Evolutionary conservation across 2,113 vertebrate species (phyloP).

Genomic region (Kryptolebias marmoratus): DNA sequence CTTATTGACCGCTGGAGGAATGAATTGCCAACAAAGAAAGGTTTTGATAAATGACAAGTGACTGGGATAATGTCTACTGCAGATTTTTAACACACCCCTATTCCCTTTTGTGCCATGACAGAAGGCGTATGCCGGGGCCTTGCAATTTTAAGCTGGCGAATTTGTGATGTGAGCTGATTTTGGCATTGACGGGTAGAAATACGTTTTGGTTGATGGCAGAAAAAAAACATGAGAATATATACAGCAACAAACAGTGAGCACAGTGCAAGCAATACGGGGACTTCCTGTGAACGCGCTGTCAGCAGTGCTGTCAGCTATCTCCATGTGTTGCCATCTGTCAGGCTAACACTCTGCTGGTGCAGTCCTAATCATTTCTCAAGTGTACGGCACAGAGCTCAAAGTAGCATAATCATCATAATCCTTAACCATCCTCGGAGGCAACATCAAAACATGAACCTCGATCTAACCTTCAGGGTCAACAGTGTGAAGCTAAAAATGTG

Average conservation of each 20-base stretch:
- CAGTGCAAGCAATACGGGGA: slow-evolving; percentile 52
- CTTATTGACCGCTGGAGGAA: slow-evolving; percentile 69
- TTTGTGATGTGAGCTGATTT: slow-evolving; percentile 39
- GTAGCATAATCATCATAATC: slow-evolving; percentile 74
- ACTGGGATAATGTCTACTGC: slow-evolving; percentile 57
- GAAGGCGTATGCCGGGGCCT: slow-evolving; percentile 32
- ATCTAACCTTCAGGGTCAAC: slow-evolving; percentile 60
- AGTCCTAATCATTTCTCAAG: slow-evolving; percentile 68
- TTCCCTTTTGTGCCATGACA: slow-evolving; percentile 41
- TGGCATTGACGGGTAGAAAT: slow-evolving; percentile 43
- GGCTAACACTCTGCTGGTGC: slow-evolving; percentile 63
- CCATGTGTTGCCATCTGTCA: slow-evolving; percentile 76
- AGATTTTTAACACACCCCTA: slow-evolving; percentile 53
- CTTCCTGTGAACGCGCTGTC: slow-evolving; percentile 69
- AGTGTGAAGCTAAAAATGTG: slow-evolving; percentile 25
- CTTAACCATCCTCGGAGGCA: slow-evolving; percentile 54
- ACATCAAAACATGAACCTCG: slow-evolving; percentile 46
- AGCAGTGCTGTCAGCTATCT: slow-evolving; percentile 72
- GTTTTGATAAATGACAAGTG: slow-evolving; percentile 66
- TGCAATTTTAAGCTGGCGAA: slow-evolving; percentile 40
- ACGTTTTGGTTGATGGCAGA: slow-evolving; percentile 46
- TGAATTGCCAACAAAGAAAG: slow-evolving; percentile 70
- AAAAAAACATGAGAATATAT: slow-evolving; percentile 56
- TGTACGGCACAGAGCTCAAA: slow-evolving; percentile 58
- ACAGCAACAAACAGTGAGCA: slow-evolving; percentile 60